A percentile compares a stretch with the other conserved stretches of the same genome.
Conservation (phyloP, 2,797 vertebrate species). For the Gymnocypris eckloni region DNA sequence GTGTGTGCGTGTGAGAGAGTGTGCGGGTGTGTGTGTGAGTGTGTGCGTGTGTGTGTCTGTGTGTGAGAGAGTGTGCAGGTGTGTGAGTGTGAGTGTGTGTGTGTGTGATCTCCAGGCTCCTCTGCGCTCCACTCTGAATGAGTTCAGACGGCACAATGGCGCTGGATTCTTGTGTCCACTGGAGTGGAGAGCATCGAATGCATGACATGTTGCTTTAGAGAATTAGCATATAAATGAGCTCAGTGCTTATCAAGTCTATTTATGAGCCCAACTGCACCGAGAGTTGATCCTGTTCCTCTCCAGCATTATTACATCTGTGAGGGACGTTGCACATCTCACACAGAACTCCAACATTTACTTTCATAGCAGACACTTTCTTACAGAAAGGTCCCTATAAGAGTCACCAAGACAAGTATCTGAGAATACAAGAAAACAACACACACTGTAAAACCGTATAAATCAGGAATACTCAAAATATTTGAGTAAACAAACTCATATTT, state of each 20-base stretch:
- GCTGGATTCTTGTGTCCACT: constrained; percentile 13
- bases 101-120: not conserved
- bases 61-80: too few relatives aligned
- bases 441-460: too few relatives aligned
- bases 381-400: not conserved
- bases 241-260: constrained; percentile 45
- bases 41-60: too few relatives aligned
- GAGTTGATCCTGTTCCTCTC: constrained; percentile 2
- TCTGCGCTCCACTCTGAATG: not conserved
- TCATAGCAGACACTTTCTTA: not conserved
- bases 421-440: not conserved
- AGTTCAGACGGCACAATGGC: constrained; percentile 2
- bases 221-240: constrained; percentile 61
- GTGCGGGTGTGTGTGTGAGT: too few relatives aligned
- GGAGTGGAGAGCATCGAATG: constrained; percentile 31
- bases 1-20: too few relatives aligned
- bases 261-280: constrained; percentile 31
- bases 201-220: constrained; percentile 34
- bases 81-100: too few relatives aligned
- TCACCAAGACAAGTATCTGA: too few relatives aligned
- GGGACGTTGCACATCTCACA: not conserved
- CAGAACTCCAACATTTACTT: not conserved
- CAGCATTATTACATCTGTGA: constrained; percentile 12
- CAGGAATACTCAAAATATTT: too few relatives aligned
- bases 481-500: too few relatives aligned